Base-by-base conservation (phyloP, 2,113 vertebrate species). In the mouse (Mus musculus) region DNA sequence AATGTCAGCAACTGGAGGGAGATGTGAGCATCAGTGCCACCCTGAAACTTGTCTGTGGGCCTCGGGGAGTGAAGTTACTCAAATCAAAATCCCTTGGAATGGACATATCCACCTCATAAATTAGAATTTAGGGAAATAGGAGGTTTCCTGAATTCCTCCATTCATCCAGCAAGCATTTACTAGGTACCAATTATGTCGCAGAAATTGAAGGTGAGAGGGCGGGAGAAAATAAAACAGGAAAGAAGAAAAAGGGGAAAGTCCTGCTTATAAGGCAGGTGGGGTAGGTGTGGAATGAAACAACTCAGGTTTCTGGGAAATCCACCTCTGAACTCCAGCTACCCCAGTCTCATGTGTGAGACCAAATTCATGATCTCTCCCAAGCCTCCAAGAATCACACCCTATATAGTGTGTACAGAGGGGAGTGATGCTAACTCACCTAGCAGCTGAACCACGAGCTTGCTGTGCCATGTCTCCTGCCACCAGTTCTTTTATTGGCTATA, bases 371-470 rank as follows among this genome's bases (percentile, higher is more conserved):
- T 26, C 59, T 20, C 42, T n/a, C 19, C 5, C 17, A 33, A 42
- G 12, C 33, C 42, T 17, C 14, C 72, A 13, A 7, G 80, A 42
- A n/a, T 0, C 11, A n/a, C 14, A 49, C 28, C 7, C 1, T 6
- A 0, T 20, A 12, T 39, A 3, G 24, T 1, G 19, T 61, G 17
- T 8, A 76, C 6, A 12, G 11, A 11, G 9, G 16, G 75, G 61
- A 22, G 9, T 33, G 46, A 22, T 22, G 24, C 5, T 14, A 3
- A 36, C 19, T 39, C 1, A 7, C 56, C 12, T 22, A 3, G 3
- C 0, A 4, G 22, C 24, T 2, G 19, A n/a, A 0, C 0, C 2
- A 24, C 42, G 19, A 61, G 5, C 49, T 22, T 0, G 7, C n/a
- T 1, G 33, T 6, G 19, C 42, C 20, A 7, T 46, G 3, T 13